These are phyloP conservation scores for Ophthalmolycus amberensis DNA, from an alignment of 2,113 vertebrate species.

Conservation along the genomic window DNA sequence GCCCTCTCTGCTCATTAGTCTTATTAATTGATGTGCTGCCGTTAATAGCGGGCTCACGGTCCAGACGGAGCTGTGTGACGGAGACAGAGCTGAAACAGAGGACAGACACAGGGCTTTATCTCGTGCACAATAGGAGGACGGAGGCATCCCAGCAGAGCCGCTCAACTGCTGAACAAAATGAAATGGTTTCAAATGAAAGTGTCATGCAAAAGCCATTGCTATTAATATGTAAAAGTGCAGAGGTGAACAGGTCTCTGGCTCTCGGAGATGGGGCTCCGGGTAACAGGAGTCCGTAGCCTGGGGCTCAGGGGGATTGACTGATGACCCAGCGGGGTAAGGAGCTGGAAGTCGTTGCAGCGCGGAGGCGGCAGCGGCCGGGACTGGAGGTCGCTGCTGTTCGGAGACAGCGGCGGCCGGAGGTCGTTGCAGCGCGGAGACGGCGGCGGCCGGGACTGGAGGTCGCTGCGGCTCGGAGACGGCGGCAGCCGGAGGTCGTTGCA, in stretches of 20 bases:
- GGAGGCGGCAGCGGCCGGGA: too few relatives aligned
- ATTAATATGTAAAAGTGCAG: neutral
- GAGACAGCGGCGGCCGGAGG: too few relatives aligned
- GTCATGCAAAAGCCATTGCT: neutral
- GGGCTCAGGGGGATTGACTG: too few relatives aligned
- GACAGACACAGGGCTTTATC: neutral
- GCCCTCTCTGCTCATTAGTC: conserved; percentile 18
- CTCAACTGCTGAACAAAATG: neutral
- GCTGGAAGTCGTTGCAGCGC: too few relatives aligned
- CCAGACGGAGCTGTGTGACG: neutral
- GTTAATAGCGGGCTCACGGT: conserved; percentile 14
- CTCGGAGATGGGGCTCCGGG: too few relatives aligned
- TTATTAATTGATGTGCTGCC: conserved; percentile 35
- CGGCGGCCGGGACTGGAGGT: too few relatives aligned
- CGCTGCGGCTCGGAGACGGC: too few relatives aligned
- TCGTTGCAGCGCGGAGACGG: too few relatives aligned
- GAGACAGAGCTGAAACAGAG: neutral
- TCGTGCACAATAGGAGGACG: neutral
- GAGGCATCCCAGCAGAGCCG: neutral
- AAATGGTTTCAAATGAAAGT: neutral
- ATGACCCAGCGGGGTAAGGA: too few relatives aligned
- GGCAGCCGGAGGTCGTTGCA: too few relatives aligned
- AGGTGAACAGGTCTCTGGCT: neutral
- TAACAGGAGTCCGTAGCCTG: too few relatives aligned
- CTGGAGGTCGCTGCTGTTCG: too few relatives aligned